Conservation (phyloP, 1,140 invertebrate species). For the Kradibia gibbosae region DNA sequence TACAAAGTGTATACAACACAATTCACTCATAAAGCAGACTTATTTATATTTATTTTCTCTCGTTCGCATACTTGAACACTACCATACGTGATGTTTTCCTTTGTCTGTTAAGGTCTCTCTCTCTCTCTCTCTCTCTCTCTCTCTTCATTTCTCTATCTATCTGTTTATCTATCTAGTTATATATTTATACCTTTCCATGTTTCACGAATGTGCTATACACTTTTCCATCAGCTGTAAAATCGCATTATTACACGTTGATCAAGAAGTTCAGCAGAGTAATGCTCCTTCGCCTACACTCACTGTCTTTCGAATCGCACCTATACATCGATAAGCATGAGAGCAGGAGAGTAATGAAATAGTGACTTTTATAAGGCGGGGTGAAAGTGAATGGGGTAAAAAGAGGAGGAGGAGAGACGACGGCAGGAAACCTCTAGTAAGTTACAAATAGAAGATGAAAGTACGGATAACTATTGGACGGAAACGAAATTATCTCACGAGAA, state of each 20-base stretch:
- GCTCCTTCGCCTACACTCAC: not conserved
- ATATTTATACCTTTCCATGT: not conserved
- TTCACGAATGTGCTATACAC: not conserved
- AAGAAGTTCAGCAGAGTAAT: not conserved
- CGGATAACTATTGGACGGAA: constrained; percentile 68
- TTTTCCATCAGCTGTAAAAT: constrained; percentile 12
- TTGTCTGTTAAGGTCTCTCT: not conserved
- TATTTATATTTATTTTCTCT: constrained; percentile 3
- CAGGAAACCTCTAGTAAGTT: constrained; percentile 32
- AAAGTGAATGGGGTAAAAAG: constrained; percentile 16
- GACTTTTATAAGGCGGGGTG: too few species aligned
- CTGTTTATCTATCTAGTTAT: not conserved
- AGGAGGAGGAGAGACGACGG: constrained; percentile 58
- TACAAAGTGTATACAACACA: not conserved
- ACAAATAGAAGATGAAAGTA: constrained; percentile 65
- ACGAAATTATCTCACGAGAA: constrained; percentile 71
- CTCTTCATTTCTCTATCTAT: not conserved
- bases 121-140: not conserved
- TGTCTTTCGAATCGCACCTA: not conserved
- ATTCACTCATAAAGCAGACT: constrained; percentile 9
- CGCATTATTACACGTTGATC: not conserved
- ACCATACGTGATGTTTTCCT: not conserved
- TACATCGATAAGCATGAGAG: not conserved
- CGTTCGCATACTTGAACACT: not conserved
- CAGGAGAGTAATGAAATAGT: not conserved